Evolutionary conservation across 2,888 invertebrate species (phyloP).

Genomic region (Poecilus cupreus): DNA sequence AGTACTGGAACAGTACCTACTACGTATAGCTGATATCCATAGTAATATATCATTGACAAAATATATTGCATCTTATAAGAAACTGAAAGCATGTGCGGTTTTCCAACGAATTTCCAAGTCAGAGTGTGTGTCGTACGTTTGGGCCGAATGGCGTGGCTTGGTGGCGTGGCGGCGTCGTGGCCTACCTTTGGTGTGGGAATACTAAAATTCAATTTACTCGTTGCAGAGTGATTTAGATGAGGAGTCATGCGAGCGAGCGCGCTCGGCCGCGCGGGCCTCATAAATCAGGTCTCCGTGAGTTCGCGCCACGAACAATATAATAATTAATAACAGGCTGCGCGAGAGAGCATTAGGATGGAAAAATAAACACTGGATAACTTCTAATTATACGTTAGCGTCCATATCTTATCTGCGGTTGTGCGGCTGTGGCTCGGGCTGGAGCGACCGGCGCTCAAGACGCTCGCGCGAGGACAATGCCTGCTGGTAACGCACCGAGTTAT

Average conservation of each 20-base stretch:
- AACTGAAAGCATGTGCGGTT: too few relatives aligned
- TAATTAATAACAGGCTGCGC: constrained; percentile 69
- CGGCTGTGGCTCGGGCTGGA: neutral
- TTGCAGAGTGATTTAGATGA: constrained; percentile 69
- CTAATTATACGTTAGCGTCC: constrained; percentile 68
- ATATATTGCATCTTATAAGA: too few relatives aligned
- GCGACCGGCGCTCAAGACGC: neutral
- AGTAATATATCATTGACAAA: too few relatives aligned
- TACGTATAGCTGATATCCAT: too few relatives aligned
- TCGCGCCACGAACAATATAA: constrained; percentile 71
- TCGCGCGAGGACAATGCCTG: constrained; percentile 39
- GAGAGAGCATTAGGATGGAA: constrained; percentile 69
- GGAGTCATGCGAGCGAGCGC: constrained; percentile 60
- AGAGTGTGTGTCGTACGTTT: neutral
- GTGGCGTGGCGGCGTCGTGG: constrained; percentile 1
- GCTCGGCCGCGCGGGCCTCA: constrained; percentile 57
- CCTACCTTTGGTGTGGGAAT: constrained; percentile 67
- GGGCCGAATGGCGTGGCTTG: neutral
- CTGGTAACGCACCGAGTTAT: constrained; percentile 43
- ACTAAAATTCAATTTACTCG: constrained; percentile 70
- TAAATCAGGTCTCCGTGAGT: constrained; percentile 71
- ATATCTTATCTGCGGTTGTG: constrained; percentile 54
- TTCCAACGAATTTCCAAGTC: too few relatives aligned
- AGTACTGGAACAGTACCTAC: too few relatives aligned
- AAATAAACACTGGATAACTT: constrained; percentile 71